Evolutionary conservation across 2,888 invertebrate species (phyloP), one percentile per base, ranked within the genome.

Genomic region (Yponomeuta plumbellus): DNA sequence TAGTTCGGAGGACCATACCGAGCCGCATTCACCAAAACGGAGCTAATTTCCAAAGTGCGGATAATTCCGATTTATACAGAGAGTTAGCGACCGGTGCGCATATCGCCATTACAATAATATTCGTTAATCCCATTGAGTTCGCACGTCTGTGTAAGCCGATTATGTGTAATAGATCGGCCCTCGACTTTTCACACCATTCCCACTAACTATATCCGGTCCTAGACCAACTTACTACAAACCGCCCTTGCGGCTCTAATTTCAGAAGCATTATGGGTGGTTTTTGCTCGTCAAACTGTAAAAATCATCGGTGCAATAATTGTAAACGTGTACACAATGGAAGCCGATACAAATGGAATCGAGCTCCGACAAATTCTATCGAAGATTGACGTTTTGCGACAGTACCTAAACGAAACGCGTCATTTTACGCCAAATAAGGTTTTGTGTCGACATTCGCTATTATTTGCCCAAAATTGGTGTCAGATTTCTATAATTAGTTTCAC

Each of bases 151-250:
- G n/a, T 84, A 86, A 88, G 80, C 88, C 79, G 88, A 83, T 88
- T 88, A 88, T 70, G 73, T 74, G 87, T 86, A 86, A 88, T 83
- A 81, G 85, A 88, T 88, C 84, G 81, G 76, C 69, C 75, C 74
- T 78, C 63, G 44, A 83, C 83, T 86, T 85, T 80, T 79, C 80
- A 79, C 79, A 74, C 77, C 72, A 74, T 76, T 20, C 22, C 11
- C n/a, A 40, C 20, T 63, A 44, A 59, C 23, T 22, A 63, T 63
- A 63, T 63, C 63, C 63, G n/a, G 63, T 63, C 21, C 21, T 6
- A 40, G 10, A 63, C 61, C 34, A 61, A 61, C 61, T 61, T 61
- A 58, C 21, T 11, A 21, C 44, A 17, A 52, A 52, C 44, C 13
- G 5, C 44, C 44, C 44, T 52, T 17, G 1, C 17, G 44, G 44